Conservation (phyloP, 2,797 vertebrate species). For the Chiloscyllium punctatum region DNA sequence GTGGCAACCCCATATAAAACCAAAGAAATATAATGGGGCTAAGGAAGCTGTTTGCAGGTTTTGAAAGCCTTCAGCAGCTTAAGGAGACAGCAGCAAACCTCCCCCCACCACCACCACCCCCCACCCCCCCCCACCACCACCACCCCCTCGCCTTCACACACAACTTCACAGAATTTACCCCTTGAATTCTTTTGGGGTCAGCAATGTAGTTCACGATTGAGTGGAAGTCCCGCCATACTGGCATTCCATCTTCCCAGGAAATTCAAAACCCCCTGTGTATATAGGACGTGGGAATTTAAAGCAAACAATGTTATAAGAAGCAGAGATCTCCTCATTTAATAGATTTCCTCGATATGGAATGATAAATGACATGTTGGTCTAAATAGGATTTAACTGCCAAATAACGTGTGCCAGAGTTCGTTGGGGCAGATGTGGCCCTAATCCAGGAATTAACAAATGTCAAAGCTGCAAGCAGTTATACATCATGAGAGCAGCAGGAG, state of each 20-base stretch:
- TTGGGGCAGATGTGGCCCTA: not conserved
- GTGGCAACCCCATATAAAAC: not conserved
- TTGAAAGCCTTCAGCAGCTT: not conserved
- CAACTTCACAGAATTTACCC: not conserved
- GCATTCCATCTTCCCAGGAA: not conserved
- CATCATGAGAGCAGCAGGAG: not conserved
- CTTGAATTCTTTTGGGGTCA: not conserved
- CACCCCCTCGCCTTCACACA: too few species aligned
- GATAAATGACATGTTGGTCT: not conserved
- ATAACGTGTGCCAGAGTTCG: not conserved
- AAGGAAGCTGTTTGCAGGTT: not conserved
- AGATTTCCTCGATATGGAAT: not conserved
- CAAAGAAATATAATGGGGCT: not conserved
- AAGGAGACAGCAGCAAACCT: not conserved
- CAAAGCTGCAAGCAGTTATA: not conserved
- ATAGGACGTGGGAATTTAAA: not conserved
- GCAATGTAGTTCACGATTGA: not conserved
- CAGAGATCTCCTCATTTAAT: not conserved
- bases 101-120: too few species aligned
- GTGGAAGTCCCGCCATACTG: not conserved
- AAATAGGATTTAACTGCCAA: not conserved
- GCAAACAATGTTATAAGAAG: not conserved
- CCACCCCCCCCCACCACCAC: too few species aligned
- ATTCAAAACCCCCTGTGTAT: not conserved
- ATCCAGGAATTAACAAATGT: constrained; percentile 7